A percentile compares a stretch with the other conserved stretches of the same genome.
phyloP scores from a whole-genome alignment of 2,888 invertebrate genomes.

The Hetaerina titia region DNA sequence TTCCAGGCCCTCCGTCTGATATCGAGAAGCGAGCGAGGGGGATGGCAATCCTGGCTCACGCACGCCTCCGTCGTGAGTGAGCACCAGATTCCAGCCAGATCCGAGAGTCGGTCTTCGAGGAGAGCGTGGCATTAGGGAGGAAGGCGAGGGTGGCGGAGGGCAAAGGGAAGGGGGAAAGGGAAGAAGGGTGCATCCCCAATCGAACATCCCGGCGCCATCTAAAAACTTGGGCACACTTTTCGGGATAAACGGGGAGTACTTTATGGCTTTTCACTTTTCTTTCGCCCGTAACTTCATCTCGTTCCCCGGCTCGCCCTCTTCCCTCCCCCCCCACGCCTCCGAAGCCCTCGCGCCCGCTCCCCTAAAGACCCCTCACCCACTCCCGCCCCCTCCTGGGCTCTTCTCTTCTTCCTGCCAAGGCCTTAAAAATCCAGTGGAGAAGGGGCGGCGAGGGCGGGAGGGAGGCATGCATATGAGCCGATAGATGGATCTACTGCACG shows the following conservation, averaged over 20 bases:
- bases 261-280: conserved; percentile 56
- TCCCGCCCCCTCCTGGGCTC: not conserved
- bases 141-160: not conserved
- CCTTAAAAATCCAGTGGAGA: conserved; percentile 6
- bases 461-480: conserved; percentile 44
- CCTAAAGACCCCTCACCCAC: not conserved
- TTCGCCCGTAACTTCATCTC: conserved; percentile 49
- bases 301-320: not conserved
- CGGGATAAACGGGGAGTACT: conserved; percentile 28
- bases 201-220: not conserved
- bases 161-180: not conserved
- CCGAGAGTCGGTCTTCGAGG: not conserved
- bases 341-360: not conserved
- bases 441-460: not conserved
- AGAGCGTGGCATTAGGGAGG: not conserved
- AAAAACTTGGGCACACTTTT: not conserved
- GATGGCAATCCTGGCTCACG: not conserved
- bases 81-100: not conserved
- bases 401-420: not conserved
- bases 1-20: no score
- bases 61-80: not conserved
- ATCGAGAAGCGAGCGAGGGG: not conserved
- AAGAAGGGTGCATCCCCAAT: not conserved
- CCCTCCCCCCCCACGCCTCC: not conserved
- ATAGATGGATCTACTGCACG: conserved; percentile 23